phyloP scores from a whole-genome alignment of 2,888 invertebrate species.

The Dione vanillae region DNA sequence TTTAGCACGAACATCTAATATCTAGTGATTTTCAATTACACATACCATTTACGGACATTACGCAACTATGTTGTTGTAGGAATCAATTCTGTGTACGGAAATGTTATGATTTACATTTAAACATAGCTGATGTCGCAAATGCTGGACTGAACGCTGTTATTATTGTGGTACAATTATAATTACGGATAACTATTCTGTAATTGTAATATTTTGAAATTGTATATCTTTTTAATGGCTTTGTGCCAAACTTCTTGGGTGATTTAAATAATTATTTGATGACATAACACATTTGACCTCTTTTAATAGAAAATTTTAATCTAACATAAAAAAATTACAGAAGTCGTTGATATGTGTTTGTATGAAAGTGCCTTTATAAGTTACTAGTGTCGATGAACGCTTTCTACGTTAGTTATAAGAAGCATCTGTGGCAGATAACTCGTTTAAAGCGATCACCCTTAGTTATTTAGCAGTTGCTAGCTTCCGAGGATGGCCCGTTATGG shows the following conservation, averaged over 20 bases:
- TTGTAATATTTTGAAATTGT: conserved; percentile 14
- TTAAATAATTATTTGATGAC: background rate
- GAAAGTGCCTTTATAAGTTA: conserved; percentile 7
- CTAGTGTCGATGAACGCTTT: conserved; percentile 33
- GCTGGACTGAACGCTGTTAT: conserved; percentile 40
- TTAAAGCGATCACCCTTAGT: conserved; percentile 44
- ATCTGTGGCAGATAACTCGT: conserved; percentile 39
- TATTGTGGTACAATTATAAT: conserved; percentile 31
- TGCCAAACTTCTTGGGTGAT: background rate
- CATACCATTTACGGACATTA: conserved; percentile 48
- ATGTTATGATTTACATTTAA: conserved; percentile 62
- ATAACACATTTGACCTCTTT: background rate
- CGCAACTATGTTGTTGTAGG: conserved; percentile 49
- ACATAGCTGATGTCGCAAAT: conserved; percentile 57
- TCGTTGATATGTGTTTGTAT: conserved; percentile 2
- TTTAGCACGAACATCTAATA: conserved; percentile 35
- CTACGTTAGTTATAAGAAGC: conserved; percentile 32
- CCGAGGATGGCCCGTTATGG: conserved; percentile 63
- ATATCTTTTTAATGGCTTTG: background rate
- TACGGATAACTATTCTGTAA: conserved; percentile 22
- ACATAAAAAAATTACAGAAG: background rate
- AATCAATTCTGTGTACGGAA: conserved; percentile 59
- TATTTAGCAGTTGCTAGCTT: conserved; percentile 51
- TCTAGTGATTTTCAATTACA: conserved; percentile 48
- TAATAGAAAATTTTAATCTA: background rate